phyloP scores from a whole-genome alignment of 2,888 invertebrate genomes.

The Acrobasis suavella region DNA sequence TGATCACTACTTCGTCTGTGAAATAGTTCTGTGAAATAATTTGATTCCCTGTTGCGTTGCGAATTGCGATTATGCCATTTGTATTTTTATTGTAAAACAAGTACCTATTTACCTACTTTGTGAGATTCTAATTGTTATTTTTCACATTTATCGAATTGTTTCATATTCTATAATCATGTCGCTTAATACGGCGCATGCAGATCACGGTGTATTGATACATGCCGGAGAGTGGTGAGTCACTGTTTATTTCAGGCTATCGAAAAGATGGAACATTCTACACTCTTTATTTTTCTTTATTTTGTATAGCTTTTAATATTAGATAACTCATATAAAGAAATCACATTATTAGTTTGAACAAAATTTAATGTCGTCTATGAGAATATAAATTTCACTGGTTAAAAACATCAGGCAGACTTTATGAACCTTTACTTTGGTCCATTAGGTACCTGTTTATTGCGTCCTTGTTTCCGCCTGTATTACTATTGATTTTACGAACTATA shows the following conservation, averaged over 20 bases:
- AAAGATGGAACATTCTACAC: slow-evolving; percentile 43
- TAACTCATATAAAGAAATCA: not conserved
- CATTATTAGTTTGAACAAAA: too few species aligned
- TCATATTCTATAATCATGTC: slow-evolving; percentile 87
- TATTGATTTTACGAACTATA: too few species aligned
- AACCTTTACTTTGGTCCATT: too few species aligned
- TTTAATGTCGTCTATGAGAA: too few species aligned
- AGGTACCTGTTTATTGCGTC: not conserved
- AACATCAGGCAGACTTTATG: too few species aligned
- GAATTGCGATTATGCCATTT: too few species aligned
- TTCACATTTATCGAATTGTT: not conserved
- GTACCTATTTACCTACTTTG: not conserved
- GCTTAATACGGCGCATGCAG: slow-evolving; percentile 96
- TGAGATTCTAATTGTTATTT: not conserved
- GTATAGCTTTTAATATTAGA: not conserved
- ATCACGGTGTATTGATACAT: slow-evolving; percentile 96
- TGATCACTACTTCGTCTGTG: too few species aligned
- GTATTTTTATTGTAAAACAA: not conserved
- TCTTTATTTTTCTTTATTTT: not conserved
- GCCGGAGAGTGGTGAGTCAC: slow-evolving; percentile 95
- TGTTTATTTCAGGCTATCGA: slow-evolving; percentile 34
- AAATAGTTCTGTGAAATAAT: too few species aligned
- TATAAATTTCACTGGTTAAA: too few species aligned
- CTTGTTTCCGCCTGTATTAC: not conserved
- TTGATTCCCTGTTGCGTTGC: too few species aligned